Percentiles rank a stretch among this genome's conserved stretches.
Evolutionary conservation across 2,888 invertebrate genomes (phyloP).

Genomic region (Mechanitis mazaeus): DNA sequence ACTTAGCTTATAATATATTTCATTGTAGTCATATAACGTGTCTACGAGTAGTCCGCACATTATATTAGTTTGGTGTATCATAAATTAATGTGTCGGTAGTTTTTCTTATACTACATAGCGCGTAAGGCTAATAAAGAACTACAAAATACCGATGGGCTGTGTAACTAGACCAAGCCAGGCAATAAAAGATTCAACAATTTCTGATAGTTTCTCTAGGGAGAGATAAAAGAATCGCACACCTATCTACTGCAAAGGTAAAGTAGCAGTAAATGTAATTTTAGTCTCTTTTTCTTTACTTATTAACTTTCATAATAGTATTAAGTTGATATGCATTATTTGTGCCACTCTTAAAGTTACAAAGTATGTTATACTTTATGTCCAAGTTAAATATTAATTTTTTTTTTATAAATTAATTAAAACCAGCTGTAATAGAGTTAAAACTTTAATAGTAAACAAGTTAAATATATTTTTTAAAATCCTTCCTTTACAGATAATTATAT

Average conservation of each 20-base stretch:
- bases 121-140: slow-evolving; percentile 18
- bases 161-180: slow-evolving; percentile 20
- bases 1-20: slow-evolving; percentile 9
- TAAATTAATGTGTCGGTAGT: slow-evolving; percentile 10
- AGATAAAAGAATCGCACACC: slow-evolving; percentile 19
- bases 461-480: too few species aligned
- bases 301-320: background rate
- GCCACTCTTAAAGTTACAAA: too few species aligned
- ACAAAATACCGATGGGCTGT: slow-evolving; percentile 17
- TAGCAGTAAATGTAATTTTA: slow-evolving; percentile 1
- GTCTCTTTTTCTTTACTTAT: background rate
- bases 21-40: background rate
- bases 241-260: slow-evolving; percentile 13
- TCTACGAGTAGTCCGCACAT: slow-evolving; percentile 2
- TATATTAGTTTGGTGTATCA: background rate
- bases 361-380: too few species aligned
- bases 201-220: slow-evolving; percentile 22
- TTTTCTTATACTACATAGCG: slow-evolving; percentile 10
- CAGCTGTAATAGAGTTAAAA: too few species aligned
- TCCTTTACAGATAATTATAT: too few species aligned
- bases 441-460: too few species aligned
- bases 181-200: slow-evolving; percentile 26
- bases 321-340: background rate
- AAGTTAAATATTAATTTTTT: too few species aligned
- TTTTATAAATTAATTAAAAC: too few species aligned